A percentile compares a stretch with the other conserved stretches of the same genome.
Evolutionary conservation across 2,113 vertebrate genomes (phyloP).

Genomic region (Oryzias woworae): DNA sequence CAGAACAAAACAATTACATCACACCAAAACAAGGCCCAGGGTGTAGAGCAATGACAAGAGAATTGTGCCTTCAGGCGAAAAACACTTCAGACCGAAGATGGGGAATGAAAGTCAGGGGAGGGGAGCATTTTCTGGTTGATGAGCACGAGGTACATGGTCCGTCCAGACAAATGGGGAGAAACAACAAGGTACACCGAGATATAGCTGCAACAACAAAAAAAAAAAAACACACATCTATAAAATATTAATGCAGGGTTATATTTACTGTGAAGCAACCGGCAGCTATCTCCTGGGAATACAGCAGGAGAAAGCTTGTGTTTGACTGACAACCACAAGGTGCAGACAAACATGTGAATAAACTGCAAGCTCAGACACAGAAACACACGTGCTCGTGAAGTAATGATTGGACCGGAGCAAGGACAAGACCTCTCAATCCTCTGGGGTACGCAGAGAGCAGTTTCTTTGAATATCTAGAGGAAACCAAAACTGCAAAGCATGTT

Average conservation of each 20-base stretch:
- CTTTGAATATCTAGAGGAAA: constrained; percentile 8
- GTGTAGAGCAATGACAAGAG: constrained; percentile 72
- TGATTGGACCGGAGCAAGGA: constrained; percentile 35
- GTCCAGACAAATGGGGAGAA: constrained; percentile 72
- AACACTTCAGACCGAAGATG: constrained; percentile 67
- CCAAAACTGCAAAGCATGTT: background rate
- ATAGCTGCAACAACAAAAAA: constrained; percentile 49
- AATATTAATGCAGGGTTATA: constrained; percentile 77
- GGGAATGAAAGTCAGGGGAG: constrained; percentile 29
- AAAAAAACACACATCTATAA: constrained; percentile 51
- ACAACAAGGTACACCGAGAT: constrained; percentile 55
- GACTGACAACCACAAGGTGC: constrained; percentile 61
- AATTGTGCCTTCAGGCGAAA: constrained; percentile 73
- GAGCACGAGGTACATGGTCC: constrained; percentile 70
- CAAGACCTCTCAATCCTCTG: constrained; percentile 26
- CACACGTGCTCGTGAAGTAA: constrained; percentile 43
- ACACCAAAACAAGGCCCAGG: constrained; percentile 62
- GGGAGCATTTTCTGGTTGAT: constrained; percentile 67
- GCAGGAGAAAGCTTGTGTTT: constrained; percentile 40
- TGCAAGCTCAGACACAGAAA: constrained; percentile 51
- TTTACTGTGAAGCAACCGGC: constrained; percentile 73
- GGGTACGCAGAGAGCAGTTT: constrained; percentile 20
- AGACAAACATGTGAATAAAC: constrained; percentile 38
- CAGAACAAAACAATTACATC: constrained; percentile 71
- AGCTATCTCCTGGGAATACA: constrained; percentile 55